Percentiles rank a stretch among this genome's conserved stretches.
These are phyloP conservation scores for Nothura maculosa DNA, from an alignment of 2,797 vertebrate species.

Conservation along the genomic window DNA sequence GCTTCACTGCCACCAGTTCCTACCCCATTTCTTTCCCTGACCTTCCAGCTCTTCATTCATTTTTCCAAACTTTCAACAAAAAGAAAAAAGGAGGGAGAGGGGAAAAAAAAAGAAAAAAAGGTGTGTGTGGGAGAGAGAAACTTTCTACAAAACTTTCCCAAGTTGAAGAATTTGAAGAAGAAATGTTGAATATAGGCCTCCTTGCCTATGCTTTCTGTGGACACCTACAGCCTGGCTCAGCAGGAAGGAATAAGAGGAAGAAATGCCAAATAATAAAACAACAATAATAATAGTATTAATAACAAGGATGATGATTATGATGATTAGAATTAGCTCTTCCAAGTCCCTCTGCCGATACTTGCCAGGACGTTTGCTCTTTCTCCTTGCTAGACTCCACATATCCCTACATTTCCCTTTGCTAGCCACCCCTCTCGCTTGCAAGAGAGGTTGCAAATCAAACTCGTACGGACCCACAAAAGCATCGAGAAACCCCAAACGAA, in stretches of 20 bases:
- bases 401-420: conserved; percentile 23
- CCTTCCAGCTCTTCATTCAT: background rate
- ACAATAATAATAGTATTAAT: too few species aligned
- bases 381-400: too few species aligned
- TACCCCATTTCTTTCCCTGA: background rate
- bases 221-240: background rate
- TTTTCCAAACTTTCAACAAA: background rate
- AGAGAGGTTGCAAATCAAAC: conserved; percentile 22
- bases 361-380: too few species aligned
- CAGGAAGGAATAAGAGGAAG: background rate
- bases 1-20: background rate
- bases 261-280: too few species aligned
- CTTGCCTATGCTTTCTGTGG: background rate
- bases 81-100: background rate
- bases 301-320: too few species aligned
- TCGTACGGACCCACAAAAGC: background rate
- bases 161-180: background rate
- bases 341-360: fast-evolving
- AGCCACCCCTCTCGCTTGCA: background rate
- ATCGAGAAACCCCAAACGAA: background rate
- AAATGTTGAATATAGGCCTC: background rate
- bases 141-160: background rate
- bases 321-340: background rate
- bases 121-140: background rate
- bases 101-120: background rate